phyloP scores from a whole-genome alignment of 2,113 vertebrate genomes.

The Sarotherodon lohbergeri region DNA sequence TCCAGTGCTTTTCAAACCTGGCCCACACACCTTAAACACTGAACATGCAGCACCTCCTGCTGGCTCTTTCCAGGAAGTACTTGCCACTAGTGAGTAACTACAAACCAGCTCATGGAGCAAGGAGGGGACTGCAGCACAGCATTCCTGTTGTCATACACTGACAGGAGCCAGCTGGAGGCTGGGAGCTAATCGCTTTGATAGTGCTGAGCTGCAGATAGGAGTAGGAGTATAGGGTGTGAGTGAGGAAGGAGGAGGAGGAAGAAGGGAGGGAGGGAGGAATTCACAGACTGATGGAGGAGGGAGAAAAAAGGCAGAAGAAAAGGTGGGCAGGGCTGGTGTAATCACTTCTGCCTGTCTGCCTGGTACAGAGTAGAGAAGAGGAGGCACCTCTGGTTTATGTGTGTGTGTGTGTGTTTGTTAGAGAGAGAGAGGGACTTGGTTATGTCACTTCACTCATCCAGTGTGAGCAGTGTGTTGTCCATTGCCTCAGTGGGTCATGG shows the following conservation, averaged over 20 bases:
- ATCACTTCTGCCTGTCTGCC: conserved; percentile 71
- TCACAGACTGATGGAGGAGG: conserved; percentile 33
- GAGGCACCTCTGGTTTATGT: neutral
- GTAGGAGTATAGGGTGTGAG: conserved; percentile 5
- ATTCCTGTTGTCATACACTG: conserved; percentile 79
- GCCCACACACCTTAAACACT: neutral
- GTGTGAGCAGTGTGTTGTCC: neutral
- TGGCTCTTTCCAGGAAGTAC: neutral
- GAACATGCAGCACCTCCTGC: conserved; percentile 30
- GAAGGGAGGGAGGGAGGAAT: conserved; percentile 23
- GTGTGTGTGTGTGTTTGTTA: neutral
- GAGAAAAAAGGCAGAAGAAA: conserved; percentile 13
- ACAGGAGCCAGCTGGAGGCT: conserved; percentile 79
- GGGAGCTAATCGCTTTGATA: conserved; percentile 71
- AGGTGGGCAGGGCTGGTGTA: conserved; percentile 65
- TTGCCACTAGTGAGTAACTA: conserved; percentile 11
- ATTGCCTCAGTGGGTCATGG: conserved; percentile 37
- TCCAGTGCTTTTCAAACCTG: neutral
- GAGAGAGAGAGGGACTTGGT: neutral
- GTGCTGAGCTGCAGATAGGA: conserved; percentile 36
- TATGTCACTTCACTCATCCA: conserved; percentile 8
- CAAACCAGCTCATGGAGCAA: conserved; percentile 5
- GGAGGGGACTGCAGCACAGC: conserved; percentile 36
- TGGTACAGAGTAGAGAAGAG: conserved; percentile 56
- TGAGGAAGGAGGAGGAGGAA: conserved; percentile 8